phyloP scores from a whole-genome alignment of 2,113 vertebrate genomes.

The Hypanus sabinus region DNA sequence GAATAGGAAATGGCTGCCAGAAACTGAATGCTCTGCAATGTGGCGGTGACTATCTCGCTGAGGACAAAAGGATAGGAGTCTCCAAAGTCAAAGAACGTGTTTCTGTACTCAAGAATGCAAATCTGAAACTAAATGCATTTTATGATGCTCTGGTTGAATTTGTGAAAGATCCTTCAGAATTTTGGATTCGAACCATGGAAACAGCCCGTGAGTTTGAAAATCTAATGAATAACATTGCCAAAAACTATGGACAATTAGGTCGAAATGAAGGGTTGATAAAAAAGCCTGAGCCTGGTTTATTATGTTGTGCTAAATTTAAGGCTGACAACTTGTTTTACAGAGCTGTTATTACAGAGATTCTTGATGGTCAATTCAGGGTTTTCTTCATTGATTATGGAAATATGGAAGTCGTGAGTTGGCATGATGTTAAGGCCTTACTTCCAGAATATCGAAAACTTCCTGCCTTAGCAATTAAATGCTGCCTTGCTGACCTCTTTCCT shows the following conservation, averaged over 20 bases:
- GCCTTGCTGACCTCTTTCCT: constrained; percentile 62
- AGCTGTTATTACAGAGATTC: constrained; percentile 57
- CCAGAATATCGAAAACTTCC: constrained; percentile 63
- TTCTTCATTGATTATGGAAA: constrained; percentile 74
- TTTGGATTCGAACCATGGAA: constrained; percentile 72
- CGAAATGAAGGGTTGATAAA: constrained; percentile 48
- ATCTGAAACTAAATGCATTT: constrained; percentile 53
- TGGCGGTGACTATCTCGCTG: background rate
- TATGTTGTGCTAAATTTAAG: constrained; percentile 69
- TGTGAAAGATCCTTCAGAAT: constrained; percentile 64
- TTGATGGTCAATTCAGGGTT: constrained; percentile 55
- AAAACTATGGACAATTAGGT: constrained; percentile 58
- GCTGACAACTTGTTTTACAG: constrained; percentile 67
- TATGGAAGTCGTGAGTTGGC: constrained; percentile 54
- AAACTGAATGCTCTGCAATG: constrained; percentile 12
- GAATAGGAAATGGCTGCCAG: background rate
- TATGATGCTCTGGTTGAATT: constrained; percentile 61
- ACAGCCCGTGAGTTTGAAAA: constrained; percentile 58
- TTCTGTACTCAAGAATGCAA: constrained; percentile 41
- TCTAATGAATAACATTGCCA: constrained; percentile 58
- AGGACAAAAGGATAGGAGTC: background rate
- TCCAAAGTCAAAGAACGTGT: background rate
- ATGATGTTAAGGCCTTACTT: constrained; percentile 59
- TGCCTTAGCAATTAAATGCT: constrained; percentile 67
- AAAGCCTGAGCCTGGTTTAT: constrained; percentile 57